Evolutionary conservation across 1,140 invertebrate genomes (phyloP), one percentile per base, ranked within the genome.

Genomic region (Hylaeus anthracinus): DNA sequence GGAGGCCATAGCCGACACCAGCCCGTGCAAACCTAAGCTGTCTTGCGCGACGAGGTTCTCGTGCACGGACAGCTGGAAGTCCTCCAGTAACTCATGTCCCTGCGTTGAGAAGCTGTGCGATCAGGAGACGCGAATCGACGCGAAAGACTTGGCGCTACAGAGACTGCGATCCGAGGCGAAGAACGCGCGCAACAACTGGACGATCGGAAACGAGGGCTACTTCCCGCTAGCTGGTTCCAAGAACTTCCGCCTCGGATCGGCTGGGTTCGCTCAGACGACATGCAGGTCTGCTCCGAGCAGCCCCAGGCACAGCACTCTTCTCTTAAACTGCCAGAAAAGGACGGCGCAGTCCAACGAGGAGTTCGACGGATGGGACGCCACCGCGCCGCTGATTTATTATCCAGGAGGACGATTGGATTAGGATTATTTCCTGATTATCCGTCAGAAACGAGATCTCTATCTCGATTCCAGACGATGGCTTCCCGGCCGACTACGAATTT

Each of bases 71-170:
- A 91, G 82, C 5, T 92, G 92, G 80, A 90, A 92, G 70, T 93
- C 93, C 0, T 94, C 94, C 1, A 95, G 94, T 78, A 94, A 93
- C 53, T 95, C 95, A 0, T 95, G 95, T 83, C 95, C 95, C 0
- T 95, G 95, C 86, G 95, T 95, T 3, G 95, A 95, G 87, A 94
- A 95, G 81, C 85, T 95, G 76, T 84, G 92, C 90, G 77, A 86
- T n/a, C 85, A 83, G n/a, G 85, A 87, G 5, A 10, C 41, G n/a
- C 73, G 37, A 3, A 56, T 75, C 1, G 58, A 85, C 12, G 51
- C 5, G 53, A 60, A 67, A 3, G 53, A 78, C 0, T 12, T 84
- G 55, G 3, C 58, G 3, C 15, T 66, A 53, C 10, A 66, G 6
- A 10, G 60, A n/a, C 8, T 67, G 39, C 26, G 58, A 1, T 1